Evolutionary conservation across 2,888 invertebrate genomes (phyloP).

Genomic region (Synanthedon andrenaeformis): DNA sequence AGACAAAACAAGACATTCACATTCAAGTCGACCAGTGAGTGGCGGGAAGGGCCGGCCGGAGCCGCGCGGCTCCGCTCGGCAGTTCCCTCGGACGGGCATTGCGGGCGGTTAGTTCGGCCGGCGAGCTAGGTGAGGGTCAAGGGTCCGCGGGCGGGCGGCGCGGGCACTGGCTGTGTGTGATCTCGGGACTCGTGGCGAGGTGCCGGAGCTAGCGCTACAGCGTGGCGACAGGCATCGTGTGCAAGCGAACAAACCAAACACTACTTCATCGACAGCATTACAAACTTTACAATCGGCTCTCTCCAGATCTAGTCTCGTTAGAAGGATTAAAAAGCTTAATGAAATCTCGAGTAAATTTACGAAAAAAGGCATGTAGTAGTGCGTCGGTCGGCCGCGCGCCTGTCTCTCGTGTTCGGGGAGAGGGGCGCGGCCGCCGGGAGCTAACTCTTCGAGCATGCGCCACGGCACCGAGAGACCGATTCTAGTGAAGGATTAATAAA

Average conservation of each 20-base stretch:
- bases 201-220: conserved; percentile 72
- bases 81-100: conserved; percentile 13
- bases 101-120: conserved; percentile 9
- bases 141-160: conserved; percentile 20
- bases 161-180: conserved; percentile 69
- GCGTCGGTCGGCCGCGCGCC: conserved; percentile 68
- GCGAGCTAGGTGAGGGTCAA: conserved; percentile 13
- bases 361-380: conserved; percentile 69
- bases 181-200: conserved; percentile 67
- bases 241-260: conserved; percentile 73
- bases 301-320: conserved; percentile 70
- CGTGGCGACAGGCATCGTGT: conserved; percentile 73
- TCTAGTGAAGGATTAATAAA: conserved; percentile 75
- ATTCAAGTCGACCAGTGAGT: conserved; percentile 53
- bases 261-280: conserved; percentile 71
- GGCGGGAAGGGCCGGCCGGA: conserved; percentile 16
- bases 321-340: conserved; percentile 70
- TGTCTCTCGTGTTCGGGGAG: conserved; percentile 59
- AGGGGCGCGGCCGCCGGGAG: conserved; percentile 68
- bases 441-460: conserved; percentile 76
- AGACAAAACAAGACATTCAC: conserved; percentile 74
- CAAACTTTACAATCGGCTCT: conserved; percentile 68
- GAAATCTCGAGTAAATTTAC: conserved; percentile 67
- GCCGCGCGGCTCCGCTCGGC: conserved; percentile 11
- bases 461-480: conserved; percentile 81